These are phyloP conservation scores for Channa maculata DNA, from an alignment of 2,113 vertebrate species.

Conservation along the genomic window DNA sequence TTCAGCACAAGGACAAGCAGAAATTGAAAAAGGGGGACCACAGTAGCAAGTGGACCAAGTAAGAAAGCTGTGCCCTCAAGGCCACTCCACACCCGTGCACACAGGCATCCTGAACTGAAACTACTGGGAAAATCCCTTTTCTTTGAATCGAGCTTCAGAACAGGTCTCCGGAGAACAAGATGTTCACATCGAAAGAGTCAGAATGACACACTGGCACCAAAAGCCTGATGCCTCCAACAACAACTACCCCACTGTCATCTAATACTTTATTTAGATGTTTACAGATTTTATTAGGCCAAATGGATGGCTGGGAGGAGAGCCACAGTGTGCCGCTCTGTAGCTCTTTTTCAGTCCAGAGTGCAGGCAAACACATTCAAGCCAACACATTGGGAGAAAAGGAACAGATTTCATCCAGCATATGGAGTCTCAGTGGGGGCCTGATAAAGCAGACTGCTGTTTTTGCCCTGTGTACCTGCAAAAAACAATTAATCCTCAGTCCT, in stretches of 20 bases:
- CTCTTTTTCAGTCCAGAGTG: slow-evolving; percentile 46
- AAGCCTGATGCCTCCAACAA: neutral
- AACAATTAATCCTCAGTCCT: slow-evolving; percentile 78
- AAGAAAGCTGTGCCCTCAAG: slow-evolving; percentile 50
- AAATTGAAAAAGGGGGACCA: slow-evolving; percentile 55
- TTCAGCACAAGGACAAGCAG: slow-evolving; percentile 63
- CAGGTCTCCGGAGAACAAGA: neutral
- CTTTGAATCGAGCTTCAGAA: neutral
- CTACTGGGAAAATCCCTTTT: neutral
- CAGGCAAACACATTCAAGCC: slow-evolving; percentile 42
- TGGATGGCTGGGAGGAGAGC: slow-evolving; percentile 10
- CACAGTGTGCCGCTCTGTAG: slow-evolving; percentile 50
- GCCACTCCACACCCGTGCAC: neutral
- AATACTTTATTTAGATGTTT: slow-evolving; percentile 13
- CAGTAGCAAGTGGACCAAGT: slow-evolving; percentile 52
- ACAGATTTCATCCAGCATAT: slow-evolving; percentile 72
- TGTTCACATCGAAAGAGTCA: slow-evolving; percentile 14
- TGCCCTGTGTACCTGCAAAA: slow-evolving; percentile 75
- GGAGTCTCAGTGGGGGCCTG: slow-evolving; percentile 61
- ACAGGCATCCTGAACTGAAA: neutral
- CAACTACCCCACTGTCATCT: slow-evolving; percentile 11
- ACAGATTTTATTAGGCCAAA: slow-evolving; percentile 2
- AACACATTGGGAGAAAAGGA: slow-evolving; percentile 52
- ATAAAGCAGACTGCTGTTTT: slow-evolving; percentile 57
- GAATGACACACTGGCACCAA: neutral